A percentile compares a stretch with the other conserved stretches of the same genome.
phyloP scores from a whole-genome alignment of 2,797 vertebrate species.

The Anisognathus igniventris region DNA sequence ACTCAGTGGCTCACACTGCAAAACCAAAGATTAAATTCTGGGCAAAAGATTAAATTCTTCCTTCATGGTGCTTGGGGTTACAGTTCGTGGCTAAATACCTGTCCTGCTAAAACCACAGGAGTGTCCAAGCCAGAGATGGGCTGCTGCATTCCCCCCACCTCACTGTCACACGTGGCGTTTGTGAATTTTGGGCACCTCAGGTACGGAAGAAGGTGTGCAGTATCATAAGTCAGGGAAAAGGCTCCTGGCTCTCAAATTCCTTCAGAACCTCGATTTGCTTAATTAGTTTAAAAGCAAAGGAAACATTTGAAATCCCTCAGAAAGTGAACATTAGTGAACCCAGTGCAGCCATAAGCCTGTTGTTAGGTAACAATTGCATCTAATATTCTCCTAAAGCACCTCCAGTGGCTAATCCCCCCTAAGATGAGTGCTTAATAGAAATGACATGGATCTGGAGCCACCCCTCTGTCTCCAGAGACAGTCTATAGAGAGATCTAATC shows the following conservation, averaged over 20 bases:
- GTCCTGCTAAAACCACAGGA: neutral
- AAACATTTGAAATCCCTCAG: slow-evolving; percentile 16
- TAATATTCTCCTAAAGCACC: neutral
- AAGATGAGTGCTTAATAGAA: neutral
- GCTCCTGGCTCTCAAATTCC: neutral
- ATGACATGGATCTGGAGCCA: slow-evolving; percentile 4
- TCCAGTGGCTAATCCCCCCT: neutral
- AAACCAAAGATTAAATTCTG: neutral
- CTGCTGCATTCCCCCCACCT: neutral
- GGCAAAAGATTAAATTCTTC: neutral
- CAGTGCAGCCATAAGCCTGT: neutral
- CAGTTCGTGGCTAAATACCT: neutral
- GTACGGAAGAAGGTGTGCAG: neutral
- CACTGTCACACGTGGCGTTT: accelerated
- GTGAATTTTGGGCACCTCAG: neutral
- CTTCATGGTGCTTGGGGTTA: neutral
- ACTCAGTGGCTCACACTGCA: neutral
- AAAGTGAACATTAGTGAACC: neutral
- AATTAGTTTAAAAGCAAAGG: slow-evolving; percentile 7
- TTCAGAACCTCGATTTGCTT: neutral
- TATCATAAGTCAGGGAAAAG: neutral
- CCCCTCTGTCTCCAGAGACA: neutral
- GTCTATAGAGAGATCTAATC: slow-evolving; percentile 17
- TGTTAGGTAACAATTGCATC: slow-evolving; percentile 5
- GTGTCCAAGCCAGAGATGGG: neutral